Evolutionary conservation across 23 tunicate species (phyloP).

Genomic region (Diplosoma virens): DNA sequence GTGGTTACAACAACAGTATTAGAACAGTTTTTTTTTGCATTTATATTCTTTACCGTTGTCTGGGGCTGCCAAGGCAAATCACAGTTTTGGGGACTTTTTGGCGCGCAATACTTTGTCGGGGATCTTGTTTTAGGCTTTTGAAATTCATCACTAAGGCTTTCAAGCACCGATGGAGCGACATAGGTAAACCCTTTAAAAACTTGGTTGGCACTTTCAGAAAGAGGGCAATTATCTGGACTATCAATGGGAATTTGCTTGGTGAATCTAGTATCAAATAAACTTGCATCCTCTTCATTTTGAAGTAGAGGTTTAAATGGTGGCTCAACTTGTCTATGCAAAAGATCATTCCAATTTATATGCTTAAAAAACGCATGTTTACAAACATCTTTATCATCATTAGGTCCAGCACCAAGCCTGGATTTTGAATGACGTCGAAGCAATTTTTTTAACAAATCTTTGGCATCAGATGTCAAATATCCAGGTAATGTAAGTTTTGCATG

Average conservation of each 20-base stretch:
- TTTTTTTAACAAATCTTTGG: slow-evolving; percentile 85
- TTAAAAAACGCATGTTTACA: slow-evolving; percentile 78
- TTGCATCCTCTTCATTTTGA: slow-evolving; percentile 72
- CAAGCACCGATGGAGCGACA: slow-evolving; percentile 92
- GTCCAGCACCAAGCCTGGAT: slow-evolving; percentile 94
- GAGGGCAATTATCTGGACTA: slow-evolving; percentile 92
- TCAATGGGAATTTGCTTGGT: slow-evolving; percentile 89
- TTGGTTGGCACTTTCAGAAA: slow-evolving; percentile 87
- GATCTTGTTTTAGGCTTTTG: slow-evolving; percentile 43
- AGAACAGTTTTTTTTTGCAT: slow-evolving; percentile 56
- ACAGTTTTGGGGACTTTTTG: slow-evolving; percentile 57
- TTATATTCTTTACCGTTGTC: slow-evolving; percentile 45
- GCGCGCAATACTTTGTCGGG: slow-evolving; percentile 39
- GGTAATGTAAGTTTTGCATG: slow-evolving; percentile 82
- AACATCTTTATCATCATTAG: slow-evolving; percentile 73
- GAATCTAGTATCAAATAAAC: slow-evolving; percentile 87
- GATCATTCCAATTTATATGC: slow-evolving; percentile 81
- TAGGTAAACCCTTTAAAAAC: slow-evolving; percentile 89
- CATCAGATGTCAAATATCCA: slow-evolving; percentile 73
- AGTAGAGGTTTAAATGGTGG: slow-evolving; percentile 93
- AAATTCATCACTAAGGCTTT: slow-evolving; percentile 63
- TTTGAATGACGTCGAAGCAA: slow-evolving; percentile 78
- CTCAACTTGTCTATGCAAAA: slow-evolving; percentile 59
- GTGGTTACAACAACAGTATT: slow-evolving; percentile 61
- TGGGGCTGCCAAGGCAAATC: slow-evolving; percentile 75